Percentiles rank a stretch among this genome's conserved stretches.
These are phyloP conservation scores for Ceratothoa steindachneri DNA, from an alignment of 2,888 invertebrate genomes.

Conservation along the genomic window DNA sequence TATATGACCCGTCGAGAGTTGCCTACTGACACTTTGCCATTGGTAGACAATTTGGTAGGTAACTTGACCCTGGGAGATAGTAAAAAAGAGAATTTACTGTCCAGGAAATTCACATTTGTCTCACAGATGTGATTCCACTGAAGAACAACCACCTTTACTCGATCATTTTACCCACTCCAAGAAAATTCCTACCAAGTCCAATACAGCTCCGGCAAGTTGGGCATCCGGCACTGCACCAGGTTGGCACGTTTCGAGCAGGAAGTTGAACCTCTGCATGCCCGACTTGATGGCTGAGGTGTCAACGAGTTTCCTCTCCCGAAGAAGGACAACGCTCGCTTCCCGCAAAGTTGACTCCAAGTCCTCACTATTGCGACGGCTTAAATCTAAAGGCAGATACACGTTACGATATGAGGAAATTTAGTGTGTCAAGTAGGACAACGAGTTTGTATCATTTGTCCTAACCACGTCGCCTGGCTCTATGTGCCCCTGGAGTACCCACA, in stretches of 20 bases:
- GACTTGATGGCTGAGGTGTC: conserved; percentile 71
- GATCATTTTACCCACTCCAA: no score
- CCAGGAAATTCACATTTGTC: no score
- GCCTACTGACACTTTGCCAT: no score
- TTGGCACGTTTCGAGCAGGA: conserved; percentile 88
- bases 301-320: conserved; percentile 82
- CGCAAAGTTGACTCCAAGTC: conserved; percentile 70
- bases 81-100: no score
- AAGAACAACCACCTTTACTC: no score
- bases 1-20: no score
- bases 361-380: conserved; percentile 68
- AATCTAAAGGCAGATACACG: conserved; percentile 20
- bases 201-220: conserved; percentile 83
- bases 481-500: no score
- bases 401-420: background rate
- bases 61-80: no score
- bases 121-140: no score
- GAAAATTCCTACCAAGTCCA: conserved; percentile 90
- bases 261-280: conserved; percentile 85
- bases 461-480: no score
- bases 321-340: conserved; percentile 80
- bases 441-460: no score
- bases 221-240: conserved; percentile 96
- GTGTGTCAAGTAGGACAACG: background rate
- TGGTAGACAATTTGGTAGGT: no score